Evolutionary conservation across 2,888 invertebrate species (phyloP), one percentile per base, ranked within the genome.

Genomic region (Tenodera sinensis): DNA sequence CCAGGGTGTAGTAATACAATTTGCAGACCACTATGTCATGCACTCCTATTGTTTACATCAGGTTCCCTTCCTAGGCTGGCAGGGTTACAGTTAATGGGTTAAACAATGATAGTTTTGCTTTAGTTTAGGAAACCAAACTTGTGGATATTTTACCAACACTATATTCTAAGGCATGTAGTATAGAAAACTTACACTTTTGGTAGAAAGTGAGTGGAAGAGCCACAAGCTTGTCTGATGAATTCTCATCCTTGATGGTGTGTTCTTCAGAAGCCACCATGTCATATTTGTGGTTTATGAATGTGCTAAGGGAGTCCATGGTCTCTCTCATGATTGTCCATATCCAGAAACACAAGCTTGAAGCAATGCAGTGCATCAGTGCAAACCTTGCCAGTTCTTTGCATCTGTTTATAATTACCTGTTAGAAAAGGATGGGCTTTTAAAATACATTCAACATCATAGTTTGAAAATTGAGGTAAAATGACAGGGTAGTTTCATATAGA

Each of bases 261-360:
- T 91, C 89, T 42, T 90, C 90, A 27, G 83, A 89, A 15, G 83
- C 86, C 82, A 47, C 83, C 71, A 83, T 89, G 89, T 88, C 91
- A 83, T 93, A 92, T 83, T 91, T 54, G 90, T 89, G 25, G 90
- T 93, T 93, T 3, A 94, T 94, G n/a, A 93, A 92, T 90, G 92
- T 92, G 15, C 94, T 94, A 84, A 96, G 93, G 2, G 96, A 95
- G 89, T 96, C 95, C 34, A 96, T 93, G 0, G 96, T 97, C 93
- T 97, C 97, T 89, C 96, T 94, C 25, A 96, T 94, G 90, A 97
- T 96, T 3, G 96, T 96, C 92, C 95, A 95, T n/a, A 97, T 93
- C 97, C 97, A 97, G 92, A 97, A 96, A 92, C 96, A 96, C n/a
- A 97, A 93, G 91, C 96, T 97, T 89, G 97, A 96, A 0, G 96